These are phyloP conservation scores for Euthynnus affinis DNA, from an alignment of 2,797 vertebrate species.

Conservation along the genomic window DNA sequence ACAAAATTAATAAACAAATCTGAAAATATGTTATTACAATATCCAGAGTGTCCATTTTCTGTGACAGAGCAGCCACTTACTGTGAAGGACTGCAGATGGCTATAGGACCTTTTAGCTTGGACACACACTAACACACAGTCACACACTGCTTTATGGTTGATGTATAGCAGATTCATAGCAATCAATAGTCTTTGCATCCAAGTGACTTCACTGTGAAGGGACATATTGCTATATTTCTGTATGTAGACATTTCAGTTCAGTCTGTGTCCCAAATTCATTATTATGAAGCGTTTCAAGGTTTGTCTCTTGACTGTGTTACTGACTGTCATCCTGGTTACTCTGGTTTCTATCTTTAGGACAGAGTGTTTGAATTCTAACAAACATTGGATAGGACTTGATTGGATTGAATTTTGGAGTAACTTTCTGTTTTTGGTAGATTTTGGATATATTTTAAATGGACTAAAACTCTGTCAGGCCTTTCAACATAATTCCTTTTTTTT, in stretches of 20 bases:
- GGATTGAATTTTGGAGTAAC: constrained; percentile 29
- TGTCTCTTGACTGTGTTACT: constrained; percentile 49
- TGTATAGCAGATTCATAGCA: constrained; percentile 7
- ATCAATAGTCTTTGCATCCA: background rate
- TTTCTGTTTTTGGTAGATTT: constrained; percentile 22
- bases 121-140: constrained; percentile 4
- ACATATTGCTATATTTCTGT: constrained; percentile 13
- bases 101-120: background rate
- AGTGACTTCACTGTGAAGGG: background rate
- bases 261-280: constrained; percentile 11
- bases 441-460: constrained; percentile 30
- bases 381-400: constrained; percentile 36
- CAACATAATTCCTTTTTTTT: constrained; percentile 27
- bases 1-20: constrained; percentile 8
- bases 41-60: background rate
- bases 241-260: constrained; percentile 28
- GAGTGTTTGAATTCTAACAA: constrained; percentile 45
- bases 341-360: constrained; percentile 49
- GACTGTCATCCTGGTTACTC: constrained; percentile 35
- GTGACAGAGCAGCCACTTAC: background rate
- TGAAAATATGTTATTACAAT: constrained; percentile 3
- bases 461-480: constrained; percentile 10
- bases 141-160: background rate
- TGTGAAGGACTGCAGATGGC: background rate
- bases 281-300: constrained; percentile 27